Conservation (phyloP, 2,113 vertebrate genomes). For the Amblyopsis rosae region DNA sequence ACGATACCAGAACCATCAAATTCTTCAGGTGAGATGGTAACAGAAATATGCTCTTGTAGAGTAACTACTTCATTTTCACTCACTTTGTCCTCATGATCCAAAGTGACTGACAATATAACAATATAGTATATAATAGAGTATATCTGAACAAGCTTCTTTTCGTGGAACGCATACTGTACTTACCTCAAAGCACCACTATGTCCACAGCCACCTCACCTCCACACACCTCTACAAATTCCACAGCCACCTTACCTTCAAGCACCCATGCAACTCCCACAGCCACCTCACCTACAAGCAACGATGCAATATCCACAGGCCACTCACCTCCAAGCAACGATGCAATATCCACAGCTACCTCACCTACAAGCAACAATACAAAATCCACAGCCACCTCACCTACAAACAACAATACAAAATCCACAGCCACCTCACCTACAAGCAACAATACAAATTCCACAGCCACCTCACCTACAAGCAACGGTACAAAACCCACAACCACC, state of each 20-base stretch:
- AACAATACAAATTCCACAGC: not conserved
- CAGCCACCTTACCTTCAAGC: not conserved
- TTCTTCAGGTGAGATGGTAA: too few relatives aligned
- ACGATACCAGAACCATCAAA: too few relatives aligned
- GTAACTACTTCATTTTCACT: too few relatives aligned
- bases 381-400: too few relatives aligned
- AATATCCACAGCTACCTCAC: not conserved
- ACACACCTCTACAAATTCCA: not conserved
- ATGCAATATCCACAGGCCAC: not conserved
- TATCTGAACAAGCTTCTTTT: not conserved
- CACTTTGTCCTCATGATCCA: too few relatives aligned
- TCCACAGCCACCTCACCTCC: not conserved
- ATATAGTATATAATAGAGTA: too few relatives aligned
- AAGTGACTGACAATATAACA: too few relatives aligned
- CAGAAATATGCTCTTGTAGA: too few relatives aligned
- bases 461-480: not conserved
- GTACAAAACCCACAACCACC: not conserved
- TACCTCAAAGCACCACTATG: not conserved
- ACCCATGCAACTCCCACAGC: not conserved
- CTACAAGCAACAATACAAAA: not conserved
- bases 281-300: not conserved
- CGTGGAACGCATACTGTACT: not conserved
- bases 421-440: not conserved
- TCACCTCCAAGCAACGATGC: slow-evolving; percentile 3
- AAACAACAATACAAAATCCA: not conserved